Evolutionary conservation across 1,140 invertebrate genomes (phyloP).

Genomic region (Dendrolimus punctatus): DNA sequence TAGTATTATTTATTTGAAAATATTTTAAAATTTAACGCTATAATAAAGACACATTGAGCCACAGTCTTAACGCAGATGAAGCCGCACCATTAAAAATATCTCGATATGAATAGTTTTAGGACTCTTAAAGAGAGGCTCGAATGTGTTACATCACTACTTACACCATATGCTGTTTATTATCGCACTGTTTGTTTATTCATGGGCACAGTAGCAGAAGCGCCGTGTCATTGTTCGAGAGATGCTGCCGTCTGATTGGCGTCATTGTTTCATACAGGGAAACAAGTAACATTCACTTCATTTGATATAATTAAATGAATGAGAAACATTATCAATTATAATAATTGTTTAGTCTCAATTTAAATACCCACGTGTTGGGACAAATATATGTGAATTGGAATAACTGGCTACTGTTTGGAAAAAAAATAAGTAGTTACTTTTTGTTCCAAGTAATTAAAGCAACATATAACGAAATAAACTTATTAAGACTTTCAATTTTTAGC

Average conservation of each 20-base stretch:
- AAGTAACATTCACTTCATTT: conserved; percentile 61
- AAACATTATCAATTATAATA: conserved; percentile 60
- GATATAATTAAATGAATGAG: conserved; percentile 65
- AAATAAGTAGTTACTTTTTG: conserved; percentile 6
- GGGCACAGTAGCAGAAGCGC: conserved; percentile 34
- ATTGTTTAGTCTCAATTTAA: conserved; percentile 25
- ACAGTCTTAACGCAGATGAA: no score
- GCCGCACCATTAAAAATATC: no score
- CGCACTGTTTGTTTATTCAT: conserved; percentile 16
- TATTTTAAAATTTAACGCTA: no score
- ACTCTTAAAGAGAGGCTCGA: no score
- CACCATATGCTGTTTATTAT: not conserved
- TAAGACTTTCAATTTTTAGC: no score
- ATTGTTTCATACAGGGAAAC: conserved; percentile 66
- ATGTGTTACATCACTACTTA: no score
- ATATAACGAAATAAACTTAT: no score
- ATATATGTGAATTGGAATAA: conserved; percentile 7
- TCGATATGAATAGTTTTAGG: no score
- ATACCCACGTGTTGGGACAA: not conserved
- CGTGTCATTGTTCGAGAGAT: conserved; percentile 62
- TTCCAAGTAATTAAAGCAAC: no score
- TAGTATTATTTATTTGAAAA: no score
- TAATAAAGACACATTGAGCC: no score
- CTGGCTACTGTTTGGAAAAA: not conserved
- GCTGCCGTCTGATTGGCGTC: conserved; percentile 57